Evolutionary conservation across 2,113 vertebrate species (phyloP), one percentile per base, ranked within the genome.

Genomic region (zebrafish (Danio rerio)): DNA sequence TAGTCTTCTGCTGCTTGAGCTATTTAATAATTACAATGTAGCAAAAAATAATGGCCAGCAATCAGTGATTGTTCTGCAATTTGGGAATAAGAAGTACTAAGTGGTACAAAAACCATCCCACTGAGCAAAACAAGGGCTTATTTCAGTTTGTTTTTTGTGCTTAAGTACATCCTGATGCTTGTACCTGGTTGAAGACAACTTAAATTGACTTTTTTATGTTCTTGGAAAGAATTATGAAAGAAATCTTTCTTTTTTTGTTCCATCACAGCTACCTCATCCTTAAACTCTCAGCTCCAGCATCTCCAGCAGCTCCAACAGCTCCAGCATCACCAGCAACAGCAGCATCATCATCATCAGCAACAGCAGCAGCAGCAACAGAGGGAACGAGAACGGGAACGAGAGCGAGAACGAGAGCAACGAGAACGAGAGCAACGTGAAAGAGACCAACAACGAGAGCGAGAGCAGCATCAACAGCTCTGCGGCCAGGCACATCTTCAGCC

Each of bases 251-350:
- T 47, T 31, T 9, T 87, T 71, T 76, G 40, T 83, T 69, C 74
- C 80, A 86, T 87, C 5, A 83, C 94, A 99, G 98, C 98, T 99
- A 99, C 98, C 97, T 99, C 98, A 95, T 97, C 98, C 89, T 95
- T 99, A 91, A 99, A 95, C 94, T 96, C 97, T 86, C 97, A 99
- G 88, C 96, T 99, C 89, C 98, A 99, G 93, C 98, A 99, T 85
- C 96, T 99, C 88, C 98, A 99, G 92, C 98, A 98, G 89, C 96
- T 99, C 83, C 98, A 99, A 86, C 97, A 97, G 68, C 93, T 98
- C 82, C 97, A 98, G 87, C 97, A 96, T 1, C 97, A 96, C 20
- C 96, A 95, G 78, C 94, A 96, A 4, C 94, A 91, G 2, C 91
- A 93, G 5, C 94, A 94, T 7, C 91, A 93, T 10, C 94, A 93